Percentiles rank a stretch among this genome's conserved stretches.
These are phyloP conservation scores for Crematogaster levior DNA, from an alignment of 2,888 invertebrate species.

Conservation along the genomic window DNA sequence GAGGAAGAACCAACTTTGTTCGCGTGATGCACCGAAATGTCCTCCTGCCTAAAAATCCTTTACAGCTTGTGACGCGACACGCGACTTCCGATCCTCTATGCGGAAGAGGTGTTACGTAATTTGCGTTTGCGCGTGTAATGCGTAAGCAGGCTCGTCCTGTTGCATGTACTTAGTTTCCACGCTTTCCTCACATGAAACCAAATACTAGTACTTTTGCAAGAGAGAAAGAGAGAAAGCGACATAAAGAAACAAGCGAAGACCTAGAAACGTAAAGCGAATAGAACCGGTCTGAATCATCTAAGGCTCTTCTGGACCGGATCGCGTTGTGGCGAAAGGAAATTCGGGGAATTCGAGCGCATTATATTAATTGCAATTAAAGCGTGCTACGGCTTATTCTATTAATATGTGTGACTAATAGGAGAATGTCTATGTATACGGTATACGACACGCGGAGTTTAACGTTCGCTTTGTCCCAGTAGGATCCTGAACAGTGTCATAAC, in stretches of 20 bases:
- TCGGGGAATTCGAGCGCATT: background rate
- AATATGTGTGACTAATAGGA: background rate
- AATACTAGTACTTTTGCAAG: slow-evolving; percentile 23
- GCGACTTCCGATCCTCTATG: slow-evolving; percentile 2
- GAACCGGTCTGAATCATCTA: background rate
- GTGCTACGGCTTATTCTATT: background rate
- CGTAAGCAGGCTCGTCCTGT: slow-evolving; percentile 21
- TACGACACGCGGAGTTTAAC: background rate
- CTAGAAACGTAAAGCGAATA: background rate
- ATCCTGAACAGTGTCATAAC: background rate
- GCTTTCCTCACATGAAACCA: slow-evolving; percentile 43
- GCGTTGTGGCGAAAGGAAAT: slow-evolving; percentile 25
- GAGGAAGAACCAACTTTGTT: background rate
- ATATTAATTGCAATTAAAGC: slow-evolving; percentile 13
- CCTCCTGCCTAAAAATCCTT: background rate
- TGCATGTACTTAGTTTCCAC: slow-evolving; percentile 19
- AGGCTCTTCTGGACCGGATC: background rate
- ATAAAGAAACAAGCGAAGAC: background rate
- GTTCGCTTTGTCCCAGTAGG: background rate
- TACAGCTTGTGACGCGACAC: background rate
- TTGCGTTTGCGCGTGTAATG: background rate
- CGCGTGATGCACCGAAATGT: background rate
- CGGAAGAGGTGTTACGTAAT: background rate
- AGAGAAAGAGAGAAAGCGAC: background rate
- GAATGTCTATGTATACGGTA: background rate